Evolutionary conservation across 2,888 invertebrate genomes (phyloP), one percentile per base, ranked within the genome.

Genomic region (Syrphus vitripennis): DNA sequence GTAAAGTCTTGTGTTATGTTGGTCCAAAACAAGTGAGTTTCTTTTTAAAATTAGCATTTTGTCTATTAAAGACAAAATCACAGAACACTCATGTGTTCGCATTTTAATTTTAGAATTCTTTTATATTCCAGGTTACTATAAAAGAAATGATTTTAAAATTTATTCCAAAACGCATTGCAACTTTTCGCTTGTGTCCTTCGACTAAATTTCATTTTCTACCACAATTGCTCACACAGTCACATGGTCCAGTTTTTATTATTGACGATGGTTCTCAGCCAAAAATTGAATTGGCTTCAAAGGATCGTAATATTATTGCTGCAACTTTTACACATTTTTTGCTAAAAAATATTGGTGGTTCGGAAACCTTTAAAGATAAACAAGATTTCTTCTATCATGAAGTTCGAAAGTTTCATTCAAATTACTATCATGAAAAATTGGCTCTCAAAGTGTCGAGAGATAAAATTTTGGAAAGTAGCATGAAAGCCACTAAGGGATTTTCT

Each of bases 341-440:
- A 34, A 97, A 97, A 93, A 98, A 98, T 93, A 98, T 98, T 92
- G 98, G 98, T 67, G 98, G 98, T 3, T 98, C 98, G 57, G 98
- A 98, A 93, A 97, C 97, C 12, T 98, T 98, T 91, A 97, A 97
- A 94, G 95, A 95, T 91, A 95, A 95, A 89, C 95, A 95, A 89
- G 96, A 96, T 89, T 96, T 96, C 92, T 96, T 97, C 93, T 96
- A 96, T 93, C 95, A 95, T 89, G 95, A 96, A 94, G 94, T 97
- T 88, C 94, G 98, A 88, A 96, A 97, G 90, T 96, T 95, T 89
- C 98, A 98, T 93, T 95, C 96, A 88, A 97, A 97, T 78, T 96
- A 97, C 91, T 95, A 97, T 90, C 97, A 98, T 92, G 97, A 97
- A 90, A 97, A 97, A 91, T 92, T 97, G 59, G 94, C 95, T 16